These are phyloP conservation scores for Hyppa rectilinea DNA, from an alignment of 2,888 invertebrate genomes.

Conservation along the genomic window DNA sequence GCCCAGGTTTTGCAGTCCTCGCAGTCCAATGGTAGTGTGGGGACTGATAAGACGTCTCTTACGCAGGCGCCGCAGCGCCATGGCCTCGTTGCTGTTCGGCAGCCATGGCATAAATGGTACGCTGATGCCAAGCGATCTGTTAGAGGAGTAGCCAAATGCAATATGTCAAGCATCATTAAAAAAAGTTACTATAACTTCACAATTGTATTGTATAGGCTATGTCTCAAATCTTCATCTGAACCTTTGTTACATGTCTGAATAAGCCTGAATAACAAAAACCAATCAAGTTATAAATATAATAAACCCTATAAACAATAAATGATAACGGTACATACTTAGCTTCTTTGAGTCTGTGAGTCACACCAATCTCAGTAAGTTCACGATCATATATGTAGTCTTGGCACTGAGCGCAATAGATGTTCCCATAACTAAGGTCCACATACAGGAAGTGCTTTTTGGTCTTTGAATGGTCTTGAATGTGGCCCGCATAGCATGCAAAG, in stretches of 20 bases:
- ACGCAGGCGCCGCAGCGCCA: conserved; percentile 94
- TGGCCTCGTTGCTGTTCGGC: conserved; percentile 94
- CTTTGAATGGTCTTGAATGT: conserved; percentile 96
- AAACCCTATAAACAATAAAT: conserved; percentile 10
- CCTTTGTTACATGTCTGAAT: not conserved
- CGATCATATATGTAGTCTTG: conserved; percentile 97
- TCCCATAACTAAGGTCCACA: conserved; percentile 96
- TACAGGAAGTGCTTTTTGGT: conserved; percentile 95
- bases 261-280: conserved; percentile 1
- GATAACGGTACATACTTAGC: conserved; percentile 84
- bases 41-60: conserved; percentile 95
- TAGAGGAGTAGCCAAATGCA: conserved; percentile 3
- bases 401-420: conserved; percentile 97
- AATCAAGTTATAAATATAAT: not conserved
- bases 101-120: conserved; percentile 94
- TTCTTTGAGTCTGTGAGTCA: conserved; percentile 89
- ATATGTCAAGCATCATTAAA: not conserved
- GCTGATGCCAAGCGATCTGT: conserved; percentile 90
- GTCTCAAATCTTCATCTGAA: not conserved
- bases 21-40: conserved; percentile 96
- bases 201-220: not conserved
- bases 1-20: conserved; percentile 98
- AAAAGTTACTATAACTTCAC: not conserved
- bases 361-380: conserved; percentile 91
- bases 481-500: conserved; percentile 97